phyloP scores from a whole-genome alignment of 2,113 vertebrate species.

The Hemichromis elongatus region DNA sequence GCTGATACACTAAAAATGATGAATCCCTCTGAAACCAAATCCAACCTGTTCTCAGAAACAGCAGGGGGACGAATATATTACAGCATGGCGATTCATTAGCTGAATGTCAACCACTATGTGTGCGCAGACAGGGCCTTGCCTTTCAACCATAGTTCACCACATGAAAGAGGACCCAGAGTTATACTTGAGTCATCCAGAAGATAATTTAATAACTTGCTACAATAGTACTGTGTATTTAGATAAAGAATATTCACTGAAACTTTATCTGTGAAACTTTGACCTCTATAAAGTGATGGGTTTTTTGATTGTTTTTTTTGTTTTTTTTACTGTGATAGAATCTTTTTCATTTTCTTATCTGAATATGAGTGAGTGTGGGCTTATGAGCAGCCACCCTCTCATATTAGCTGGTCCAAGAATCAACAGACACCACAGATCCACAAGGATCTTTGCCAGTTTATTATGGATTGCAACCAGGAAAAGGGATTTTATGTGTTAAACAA shows the following conservation, averaged over 20 bases:
- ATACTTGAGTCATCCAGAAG: conserved; percentile 22
- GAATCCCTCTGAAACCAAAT: conserved; percentile 17
- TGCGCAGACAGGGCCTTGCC: conserved; percentile 20
- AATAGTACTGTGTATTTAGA: conserved; percentile 31
- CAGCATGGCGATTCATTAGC: conserved; percentile 55
- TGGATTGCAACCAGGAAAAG: neutral
- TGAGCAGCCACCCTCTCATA: neutral
- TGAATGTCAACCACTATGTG: conserved; percentile 58
- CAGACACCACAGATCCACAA: neutral
- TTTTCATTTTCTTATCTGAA: conserved; percentile 5
- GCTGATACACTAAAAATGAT: neutral
- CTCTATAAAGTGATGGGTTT: neutral
- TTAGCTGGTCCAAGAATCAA: neutral
- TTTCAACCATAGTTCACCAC: conserved; percentile 38
- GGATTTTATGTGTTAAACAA: neutral
- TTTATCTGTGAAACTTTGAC: conserved; percentile 17
- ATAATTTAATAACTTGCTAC: conserved; percentile 50
- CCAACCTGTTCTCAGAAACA: conserved; percentile 49
- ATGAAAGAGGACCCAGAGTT: conserved; percentile 56
- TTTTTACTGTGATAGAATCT: neutral
- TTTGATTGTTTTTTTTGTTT: neutral
- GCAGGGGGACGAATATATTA: conserved; percentile 56
- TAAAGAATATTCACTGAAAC: conserved; percentile 18
- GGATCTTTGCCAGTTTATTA: neutral
- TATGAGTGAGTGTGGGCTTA: neutral